Percentiles rank a stretch among this genome's conserved stretches.
phyloP scores from a whole-genome alignment of 2,888 invertebrate genomes.

The Chrysolina americana region DNA sequence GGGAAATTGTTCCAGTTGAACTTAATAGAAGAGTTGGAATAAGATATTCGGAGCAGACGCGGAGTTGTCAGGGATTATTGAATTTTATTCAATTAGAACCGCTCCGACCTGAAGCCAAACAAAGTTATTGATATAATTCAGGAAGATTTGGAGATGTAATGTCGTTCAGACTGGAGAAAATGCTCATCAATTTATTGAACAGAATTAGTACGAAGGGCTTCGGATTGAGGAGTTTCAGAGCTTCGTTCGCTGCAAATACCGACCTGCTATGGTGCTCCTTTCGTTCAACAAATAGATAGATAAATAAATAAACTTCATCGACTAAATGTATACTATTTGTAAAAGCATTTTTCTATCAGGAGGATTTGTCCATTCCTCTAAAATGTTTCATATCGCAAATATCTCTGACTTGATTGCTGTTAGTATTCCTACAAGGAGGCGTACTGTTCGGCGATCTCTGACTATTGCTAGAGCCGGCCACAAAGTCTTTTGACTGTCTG shows the following conservation, averaged over 20 bases:
- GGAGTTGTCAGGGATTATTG: conserved; percentile 26
- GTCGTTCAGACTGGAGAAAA: not conserved
- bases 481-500: too few species aligned
- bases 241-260: not conserved
- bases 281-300: too few species aligned
- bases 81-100: conserved; percentile 25
- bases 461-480: too few species aligned
- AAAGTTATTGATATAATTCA: conserved; percentile 10
- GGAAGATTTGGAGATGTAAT: not conserved
- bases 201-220: not conserved
- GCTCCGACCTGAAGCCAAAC: not conserved
- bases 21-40: conserved; percentile 43
- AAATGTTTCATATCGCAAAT: too few species aligned
- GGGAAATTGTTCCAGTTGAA: conserved; percentile 48
- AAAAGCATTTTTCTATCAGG: too few species aligned
- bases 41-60: conserved; percentile 37
- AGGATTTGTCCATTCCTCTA: too few species aligned
- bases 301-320: too few species aligned
- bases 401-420: too few species aligned
- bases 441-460: too few species aligned
- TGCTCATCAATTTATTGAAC: not conserved
- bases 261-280: not conserved
- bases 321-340: too few species aligned
- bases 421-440: too few species aligned
- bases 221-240: too few species aligned